These are phyloP conservation scores for Netelia virgata DNA, from an alignment of 2,888 invertebrate species.

Conservation along the genomic window DNA sequence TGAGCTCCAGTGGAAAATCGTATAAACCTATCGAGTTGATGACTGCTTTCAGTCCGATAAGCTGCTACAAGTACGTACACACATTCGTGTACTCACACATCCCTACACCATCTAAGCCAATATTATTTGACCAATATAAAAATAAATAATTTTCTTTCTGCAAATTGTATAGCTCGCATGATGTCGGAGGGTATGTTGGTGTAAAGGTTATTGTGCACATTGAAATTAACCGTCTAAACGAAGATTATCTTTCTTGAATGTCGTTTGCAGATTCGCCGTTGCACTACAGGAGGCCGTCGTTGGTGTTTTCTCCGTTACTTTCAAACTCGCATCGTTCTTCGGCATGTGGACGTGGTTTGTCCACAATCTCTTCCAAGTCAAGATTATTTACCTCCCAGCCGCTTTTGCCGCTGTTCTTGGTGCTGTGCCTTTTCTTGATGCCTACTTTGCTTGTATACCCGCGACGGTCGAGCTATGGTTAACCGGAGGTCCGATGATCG, in stretches of 20 bases:
- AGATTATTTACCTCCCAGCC: slow-evolving; percentile 98
- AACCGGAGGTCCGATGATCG: slow-evolving; percentile 93
- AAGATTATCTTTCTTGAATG: slow-evolving; percentile 1
- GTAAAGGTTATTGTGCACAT: not conserved
- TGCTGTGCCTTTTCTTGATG: slow-evolving; percentile 97
- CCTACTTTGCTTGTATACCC: slow-evolving; percentile 97
- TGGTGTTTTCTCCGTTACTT: slow-evolving; percentile 97
- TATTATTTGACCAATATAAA: slow-evolving; percentile 8
- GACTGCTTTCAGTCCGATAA: slow-evolving; percentile 92
- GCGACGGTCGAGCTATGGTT: slow-evolving; percentile 98
- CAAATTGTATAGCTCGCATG: slow-evolving; percentile 71
- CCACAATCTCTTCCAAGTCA: slow-evolving; percentile 96
- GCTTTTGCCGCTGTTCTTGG: slow-evolving; percentile 96
- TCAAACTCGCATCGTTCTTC: slow-evolving; percentile 98
- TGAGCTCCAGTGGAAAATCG: slow-evolving; percentile 93
- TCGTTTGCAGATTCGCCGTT: slow-evolving; percentile 89
- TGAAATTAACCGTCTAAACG: slow-evolving; percentile 1
- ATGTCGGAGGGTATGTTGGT: slow-evolving; percentile 76
- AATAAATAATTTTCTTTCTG: slow-evolving; percentile 61
- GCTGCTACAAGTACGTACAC: slow-evolving; percentile 86
- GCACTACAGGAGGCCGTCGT: slow-evolving; percentile 95
- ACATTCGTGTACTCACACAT: not conserved
- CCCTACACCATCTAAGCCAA: not conserved
- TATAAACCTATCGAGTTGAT: slow-evolving; percentile 98
- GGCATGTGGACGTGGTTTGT: slow-evolving; percentile 99